Evolutionary conservation across 2,888 invertebrate species (phyloP).

Genomic region (Chloroclystis v-ata): DNA sequence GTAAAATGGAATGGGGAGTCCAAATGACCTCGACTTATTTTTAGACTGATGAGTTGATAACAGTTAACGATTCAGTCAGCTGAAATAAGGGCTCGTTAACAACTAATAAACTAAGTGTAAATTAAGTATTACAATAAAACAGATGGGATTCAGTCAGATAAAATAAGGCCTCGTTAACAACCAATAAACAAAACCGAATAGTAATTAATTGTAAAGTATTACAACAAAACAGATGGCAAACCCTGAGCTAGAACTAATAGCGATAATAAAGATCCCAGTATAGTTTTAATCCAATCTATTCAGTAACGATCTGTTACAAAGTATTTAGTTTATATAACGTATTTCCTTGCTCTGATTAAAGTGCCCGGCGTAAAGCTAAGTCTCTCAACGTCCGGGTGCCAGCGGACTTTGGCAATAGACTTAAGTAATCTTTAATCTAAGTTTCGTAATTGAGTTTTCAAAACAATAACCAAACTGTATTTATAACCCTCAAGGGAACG

Average conservation of each 20-base stretch:
- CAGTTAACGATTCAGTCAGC: no score
- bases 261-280: slow-evolving; percentile 2
- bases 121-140: no score
- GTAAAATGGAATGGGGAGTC: not conserved
- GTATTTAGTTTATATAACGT: slow-evolving; percentile 21
- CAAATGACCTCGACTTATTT: not conserved
- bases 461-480: not conserved
- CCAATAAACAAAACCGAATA: no score
- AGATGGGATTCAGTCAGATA: not conserved
- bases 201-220: no score
- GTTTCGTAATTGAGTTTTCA: slow-evolving; percentile 1
- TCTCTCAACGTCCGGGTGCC: slow-evolving; percentile 16
- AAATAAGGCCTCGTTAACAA: no score
- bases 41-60: not conserved
- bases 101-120: no score
- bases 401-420: slow-evolving; percentile 6
- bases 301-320: slow-evolving; percentile 16
- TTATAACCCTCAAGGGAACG: not conserved
- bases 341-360: slow-evolving; percentile 24
- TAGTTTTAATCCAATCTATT: slow-evolving; percentile 12
- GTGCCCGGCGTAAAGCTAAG: slow-evolving; percentile 13
- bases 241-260: slow-evolving; percentile 1
- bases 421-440: not conserved
- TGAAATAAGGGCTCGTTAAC: no score
- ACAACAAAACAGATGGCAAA: not conserved